These are phyloP conservation scores for Oreortyx pictus DNA, from an alignment of 2,797 vertebrate genomes.

Conservation along the genomic window DNA sequence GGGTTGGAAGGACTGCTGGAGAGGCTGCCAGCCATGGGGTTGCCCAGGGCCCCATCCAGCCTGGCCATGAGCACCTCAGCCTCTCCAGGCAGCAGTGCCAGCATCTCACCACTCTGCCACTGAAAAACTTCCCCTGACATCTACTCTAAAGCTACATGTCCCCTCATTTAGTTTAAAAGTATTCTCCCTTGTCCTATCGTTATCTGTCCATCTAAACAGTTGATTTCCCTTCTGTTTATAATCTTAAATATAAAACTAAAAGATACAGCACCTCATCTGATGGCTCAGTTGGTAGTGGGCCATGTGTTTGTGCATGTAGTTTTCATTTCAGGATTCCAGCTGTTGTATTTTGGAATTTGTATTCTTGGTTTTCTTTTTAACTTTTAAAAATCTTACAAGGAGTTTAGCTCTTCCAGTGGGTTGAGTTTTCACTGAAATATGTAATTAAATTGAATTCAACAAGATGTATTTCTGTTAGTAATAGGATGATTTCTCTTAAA, in stretches of 20 bases:
- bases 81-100: too few species aligned
- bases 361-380: neutral
- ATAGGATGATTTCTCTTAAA: neutral
- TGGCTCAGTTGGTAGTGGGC: neutral
- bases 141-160: too few species aligned
- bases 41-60: too few species aligned
- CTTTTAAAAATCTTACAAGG: neutral
- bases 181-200: too few species aligned
- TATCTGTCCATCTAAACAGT: too few species aligned
- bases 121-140: too few species aligned
- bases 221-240: too few species aligned
- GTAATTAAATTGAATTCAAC: neutral
- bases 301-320: neutral
- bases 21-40: too few species aligned
- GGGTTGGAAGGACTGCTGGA: too few species aligned
- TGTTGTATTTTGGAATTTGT: neutral
- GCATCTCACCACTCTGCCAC: too few species aligned
- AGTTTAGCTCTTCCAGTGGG: neutral
- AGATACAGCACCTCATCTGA: slow-evolving; percentile 4
- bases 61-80: too few species aligned
- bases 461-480: neutral
- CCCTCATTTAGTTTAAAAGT: too few species aligned
- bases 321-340: neutral
- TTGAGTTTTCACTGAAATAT: neutral
- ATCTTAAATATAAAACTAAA: neutral